Conservation (phyloP, 1,140 invertebrate species). For the Eupeodes corollae region DNA sequence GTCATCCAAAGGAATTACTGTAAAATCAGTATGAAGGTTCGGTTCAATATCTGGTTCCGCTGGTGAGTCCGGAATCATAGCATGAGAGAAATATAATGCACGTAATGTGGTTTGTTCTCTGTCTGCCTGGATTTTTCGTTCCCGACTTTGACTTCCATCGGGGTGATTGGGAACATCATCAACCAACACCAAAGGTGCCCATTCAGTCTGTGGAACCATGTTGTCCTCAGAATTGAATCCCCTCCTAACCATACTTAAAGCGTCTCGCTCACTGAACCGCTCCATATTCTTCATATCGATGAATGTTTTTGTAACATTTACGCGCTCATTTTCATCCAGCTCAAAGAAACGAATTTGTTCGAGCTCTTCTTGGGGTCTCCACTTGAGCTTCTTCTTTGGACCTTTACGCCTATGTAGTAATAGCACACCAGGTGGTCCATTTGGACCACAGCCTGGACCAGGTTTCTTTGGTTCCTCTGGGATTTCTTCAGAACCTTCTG, state of each 20-base stretch:
- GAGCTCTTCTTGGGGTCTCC: conserved; percentile 69
- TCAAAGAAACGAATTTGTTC: conserved; percentile 80
- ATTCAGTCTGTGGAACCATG: conserved; percentile 65
- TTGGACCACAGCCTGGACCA: conserved; percentile 31
- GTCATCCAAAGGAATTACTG: conserved; percentile 79
- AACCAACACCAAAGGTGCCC: conserved; percentile 57
- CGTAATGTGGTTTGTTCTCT: conserved; percentile 72
- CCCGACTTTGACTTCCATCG: conserved; percentile 67
- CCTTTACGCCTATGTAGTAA: conserved; percentile 44
- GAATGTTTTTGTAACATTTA: conserved; percentile 87
- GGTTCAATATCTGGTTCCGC: conserved; percentile 75
- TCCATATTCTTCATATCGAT: conserved; percentile 87
- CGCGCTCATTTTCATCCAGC: conserved; percentile 84
- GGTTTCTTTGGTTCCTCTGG: conserved; percentile 22
- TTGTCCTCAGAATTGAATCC: conserved; percentile 64
- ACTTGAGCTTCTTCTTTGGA: conserved; percentile 72
- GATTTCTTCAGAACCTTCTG: conserved; percentile 11
- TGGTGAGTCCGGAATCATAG: conserved; percentile 76
- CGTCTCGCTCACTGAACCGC: conserved; percentile 70
- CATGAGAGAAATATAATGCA: conserved; percentile 73
- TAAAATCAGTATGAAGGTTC: conserved; percentile 61
- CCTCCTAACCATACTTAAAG: conserved; percentile 59
- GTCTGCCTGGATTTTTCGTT: conserved; percentile 75
- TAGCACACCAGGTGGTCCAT: conserved; percentile 33
- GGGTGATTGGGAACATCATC: conserved; percentile 45